Evolutionary conservation across 2,113 vertebrate species (phyloP), one percentile per base, ranked within the genome.

Genomic region (Apus apus): DNA sequence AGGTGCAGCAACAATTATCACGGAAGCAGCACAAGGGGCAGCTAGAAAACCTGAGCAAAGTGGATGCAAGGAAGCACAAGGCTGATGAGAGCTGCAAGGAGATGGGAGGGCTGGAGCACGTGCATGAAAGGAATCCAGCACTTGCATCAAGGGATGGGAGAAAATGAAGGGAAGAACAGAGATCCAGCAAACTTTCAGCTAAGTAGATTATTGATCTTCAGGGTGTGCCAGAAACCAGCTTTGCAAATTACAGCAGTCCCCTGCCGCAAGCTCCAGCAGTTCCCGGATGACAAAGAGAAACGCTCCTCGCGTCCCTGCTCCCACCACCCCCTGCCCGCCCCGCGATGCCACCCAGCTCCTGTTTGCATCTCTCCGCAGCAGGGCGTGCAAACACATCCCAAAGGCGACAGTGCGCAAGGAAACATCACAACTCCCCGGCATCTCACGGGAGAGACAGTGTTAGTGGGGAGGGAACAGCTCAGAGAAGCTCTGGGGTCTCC

Each of bases 151-250:
- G 76, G 72, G n/a, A 70, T 1, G 7, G 72, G 40, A 81, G 84
- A 89, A 81, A 74, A 89, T 4, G 68, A 87, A 87, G 66, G 65
- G 58, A 86, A 76, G 94, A 40, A 53, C 9, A 17, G 72, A 77
- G 73, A 76, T 81, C 50, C 91, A 95, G 95, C 74, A 86, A 96
- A 96, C 72, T 96, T 93, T 27, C 95, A 85, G 89, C 96, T 96
- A 96, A 97, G 90, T 92, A 95, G 81, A 74, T 94, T 95, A 97
- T 97, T 88, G 95, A 97, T 97, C 94, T 93, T 87, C 71, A 20
- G 89, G 91, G 70, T 4, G 93, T 91, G 97, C 96, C 97, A 97
- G 95, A 82, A 97, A 90, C 61, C 72, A 92, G 88, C 94, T 85
- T 6, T 94, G 97, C 90, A 90, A 76, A 95, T 94, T 90, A 53